Conservation (phyloP, 2,113 vertebrate genomes). For the Larimichthys polyactis region DNA sequence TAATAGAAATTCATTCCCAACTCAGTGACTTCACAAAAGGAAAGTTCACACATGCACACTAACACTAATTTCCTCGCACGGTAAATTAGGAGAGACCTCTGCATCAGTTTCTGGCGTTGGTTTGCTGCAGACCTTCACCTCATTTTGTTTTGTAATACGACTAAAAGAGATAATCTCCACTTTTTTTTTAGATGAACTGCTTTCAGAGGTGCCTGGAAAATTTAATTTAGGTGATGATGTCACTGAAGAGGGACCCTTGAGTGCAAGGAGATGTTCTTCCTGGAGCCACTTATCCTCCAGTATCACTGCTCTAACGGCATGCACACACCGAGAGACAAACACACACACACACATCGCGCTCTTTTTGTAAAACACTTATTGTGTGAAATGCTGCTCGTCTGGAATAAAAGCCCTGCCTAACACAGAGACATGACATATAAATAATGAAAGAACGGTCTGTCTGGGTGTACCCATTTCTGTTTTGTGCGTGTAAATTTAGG, state of each 20-base stretch:
- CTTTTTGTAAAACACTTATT: constrained; percentile 74
- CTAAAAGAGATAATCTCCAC: constrained; percentile 61
- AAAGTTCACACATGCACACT: constrained; percentile 27
- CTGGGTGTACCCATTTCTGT: constrained; percentile 58
- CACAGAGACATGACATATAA: constrained; percentile 70
- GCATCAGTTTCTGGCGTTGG: constrained; percentile 15
- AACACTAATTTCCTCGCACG: constrained; percentile 42
- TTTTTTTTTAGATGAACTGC: constrained; percentile 62
- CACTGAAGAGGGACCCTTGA: constrained; percentile 64
- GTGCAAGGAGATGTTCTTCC: constrained; percentile 73
- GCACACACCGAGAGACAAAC: constrained; percentile 16
- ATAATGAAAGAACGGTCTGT: constrained; percentile 70
- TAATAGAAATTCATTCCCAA: constrained; percentile 38
- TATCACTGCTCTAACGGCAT: constrained; percentile 33
- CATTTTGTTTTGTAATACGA: constrained; percentile 60
- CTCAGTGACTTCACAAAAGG: constrained; percentile 34
- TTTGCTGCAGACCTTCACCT: constrained; percentile 62
- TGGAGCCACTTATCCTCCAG: constrained; percentile 72
- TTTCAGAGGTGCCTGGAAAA: constrained; percentile 50
- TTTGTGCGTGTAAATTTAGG: constrained; percentile 4
- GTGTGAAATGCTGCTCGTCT: constrained; percentile 76
- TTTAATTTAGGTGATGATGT: constrained; percentile 75
- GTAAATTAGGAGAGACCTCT: constrained; percentile 53
- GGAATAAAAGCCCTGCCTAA: constrained; percentile 77
- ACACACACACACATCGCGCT: constrained; percentile 11